A percentile compares a stretch with the other conserved stretches of the same genome.
Evolutionary conservation across 2,888 invertebrate genomes (phyloP).

Genomic region (Stenichneumon culpator): DNA sequence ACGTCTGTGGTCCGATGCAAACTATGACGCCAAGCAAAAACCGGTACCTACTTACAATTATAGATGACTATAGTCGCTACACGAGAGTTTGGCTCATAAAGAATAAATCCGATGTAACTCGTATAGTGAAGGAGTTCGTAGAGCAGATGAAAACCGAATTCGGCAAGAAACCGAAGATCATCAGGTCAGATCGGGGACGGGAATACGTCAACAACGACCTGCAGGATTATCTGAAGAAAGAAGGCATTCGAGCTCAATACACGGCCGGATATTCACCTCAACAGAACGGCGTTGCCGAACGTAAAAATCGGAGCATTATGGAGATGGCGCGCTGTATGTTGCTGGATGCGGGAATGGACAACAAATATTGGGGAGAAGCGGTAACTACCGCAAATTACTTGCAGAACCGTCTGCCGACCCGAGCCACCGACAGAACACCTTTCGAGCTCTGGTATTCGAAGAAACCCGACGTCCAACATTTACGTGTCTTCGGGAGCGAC

Average conservation of each 20-base stretch:
- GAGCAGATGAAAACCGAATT: slow-evolving; percentile 65
- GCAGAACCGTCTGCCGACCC: slow-evolving; percentile 67
- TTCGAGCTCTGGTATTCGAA: slow-evolving; percentile 66
- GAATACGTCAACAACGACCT: slow-evolving; percentile 73
- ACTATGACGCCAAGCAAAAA: slow-evolving; percentile 72
- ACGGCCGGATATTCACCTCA: slow-evolving; percentile 70
- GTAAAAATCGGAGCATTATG: slow-evolving; percentile 71
- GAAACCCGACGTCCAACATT: slow-evolving; percentile 66
- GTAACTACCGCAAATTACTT: slow-evolving; percentile 68
- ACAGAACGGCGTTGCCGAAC: slow-evolving; percentile 72
- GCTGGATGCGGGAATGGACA: slow-evolving; percentile 64
- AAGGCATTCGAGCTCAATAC: slow-evolving; percentile 73
- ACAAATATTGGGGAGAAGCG: slow-evolving; percentile 73
- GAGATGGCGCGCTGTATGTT: slow-evolving; percentile 72
- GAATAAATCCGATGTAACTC: slow-evolving; percentile 70
- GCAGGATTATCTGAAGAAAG: slow-evolving; percentile 61
- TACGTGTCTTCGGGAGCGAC: slow-evolving; percentile 69
- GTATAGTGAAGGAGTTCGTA: slow-evolving; percentile 66
- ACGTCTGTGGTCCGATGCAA: slow-evolving; percentile 79
- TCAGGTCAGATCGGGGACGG: slow-evolving; percentile 72
- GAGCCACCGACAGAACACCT: slow-evolving; percentile 63
- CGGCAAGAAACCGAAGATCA: slow-evolving; percentile 61
- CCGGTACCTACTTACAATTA: slow-evolving; percentile 75
- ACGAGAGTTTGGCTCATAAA: slow-evolving; percentile 71
- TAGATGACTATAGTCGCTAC: slow-evolving; percentile 78